These are phyloP conservation scores for Micromys minutus DNA, from an alignment of 2,113 vertebrate species.

Conservation along the genomic window DNA sequence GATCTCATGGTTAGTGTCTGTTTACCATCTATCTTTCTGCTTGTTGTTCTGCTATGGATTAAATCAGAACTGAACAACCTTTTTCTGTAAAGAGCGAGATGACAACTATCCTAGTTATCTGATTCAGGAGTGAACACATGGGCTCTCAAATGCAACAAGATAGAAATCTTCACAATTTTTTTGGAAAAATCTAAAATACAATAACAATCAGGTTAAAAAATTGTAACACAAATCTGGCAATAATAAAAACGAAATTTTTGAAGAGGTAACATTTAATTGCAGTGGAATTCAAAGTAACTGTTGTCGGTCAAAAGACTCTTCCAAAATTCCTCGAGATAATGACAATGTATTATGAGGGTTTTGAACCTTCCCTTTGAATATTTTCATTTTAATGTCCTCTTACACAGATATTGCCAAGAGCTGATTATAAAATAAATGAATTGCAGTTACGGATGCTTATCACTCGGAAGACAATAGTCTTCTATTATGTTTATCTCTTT, in stretches of 20 bases:
- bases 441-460: constrained; percentile 18
- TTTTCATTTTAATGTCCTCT: background rate
- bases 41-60: background rate
- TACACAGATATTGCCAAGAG: constrained; percentile 10
- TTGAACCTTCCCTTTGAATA: constrained; percentile 11
- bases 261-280: background rate
- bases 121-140: background rate
- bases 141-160: background rate
- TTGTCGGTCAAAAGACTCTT: background rate
- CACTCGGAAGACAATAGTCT: background rate
- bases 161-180: background rate
- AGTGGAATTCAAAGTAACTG: background rate
- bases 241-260: constrained; percentile 17
- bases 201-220: background rate
- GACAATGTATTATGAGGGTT: background rate
- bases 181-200: constrained; percentile 27
- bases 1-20: background rate
- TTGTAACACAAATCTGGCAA: background rate
- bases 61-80: background rate
- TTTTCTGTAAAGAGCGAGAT: constrained; percentile 21
- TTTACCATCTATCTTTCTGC: background rate
- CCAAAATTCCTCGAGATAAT: background rate
- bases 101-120: constrained; percentile 48
- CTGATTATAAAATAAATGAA: background rate
- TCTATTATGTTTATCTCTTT: constrained; percentile 4